A percentile compares a stretch with the other conserved stretches of the same genome.
Conservation (phyloP, 2,888 invertebrate genomes). For the Geotrupes spiniger region DNA sequence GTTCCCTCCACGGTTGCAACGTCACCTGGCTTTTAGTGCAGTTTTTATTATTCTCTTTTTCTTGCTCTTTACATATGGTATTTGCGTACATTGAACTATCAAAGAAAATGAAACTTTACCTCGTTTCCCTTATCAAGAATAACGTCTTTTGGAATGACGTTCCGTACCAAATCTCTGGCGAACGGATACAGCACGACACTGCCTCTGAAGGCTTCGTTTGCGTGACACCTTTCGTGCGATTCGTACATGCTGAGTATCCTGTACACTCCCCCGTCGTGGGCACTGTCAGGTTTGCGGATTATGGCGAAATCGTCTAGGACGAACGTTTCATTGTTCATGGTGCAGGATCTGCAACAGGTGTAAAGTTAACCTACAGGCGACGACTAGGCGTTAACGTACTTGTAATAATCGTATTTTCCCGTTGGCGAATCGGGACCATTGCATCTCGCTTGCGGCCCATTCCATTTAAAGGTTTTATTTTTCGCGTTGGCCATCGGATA, state of each 20-base stretch:
- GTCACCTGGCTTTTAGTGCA: too few relatives aligned
- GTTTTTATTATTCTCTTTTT: not conserved
- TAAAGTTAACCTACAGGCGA: not conserved
- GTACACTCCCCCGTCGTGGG: constrained; percentile 4
- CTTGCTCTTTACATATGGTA: not conserved
- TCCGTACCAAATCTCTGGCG: constrained; percentile 22
- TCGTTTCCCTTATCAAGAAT: constrained; percentile 28
- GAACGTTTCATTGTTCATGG: constrained; percentile 14
- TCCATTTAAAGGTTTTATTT: constrained; percentile 2
- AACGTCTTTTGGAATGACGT: constrained; percentile 16
- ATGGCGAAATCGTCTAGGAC: constrained; percentile 19
- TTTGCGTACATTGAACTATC: not conserved
- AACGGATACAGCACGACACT: constrained; percentile 29
- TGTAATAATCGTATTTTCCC: constrained; percentile 12
- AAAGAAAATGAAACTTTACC: not conserved
- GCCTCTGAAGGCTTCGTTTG: constrained; percentile 10
- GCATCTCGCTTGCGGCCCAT: not conserved
- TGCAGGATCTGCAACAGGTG: constrained; percentile 15
- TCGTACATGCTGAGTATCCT: constrained; percentile 20
- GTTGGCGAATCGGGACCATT: not conserved
- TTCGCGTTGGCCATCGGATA: not conserved
- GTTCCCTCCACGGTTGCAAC: too few relatives aligned
- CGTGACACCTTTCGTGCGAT: constrained; percentile 9
- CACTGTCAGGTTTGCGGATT: constrained; percentile 10
- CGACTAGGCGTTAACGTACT: constrained; percentile 17